A percentile compares a stretch with the other conserved stretches of the same genome.
phyloP scores from a whole-genome alignment of 2,797 vertebrate species.

The Danio kyathit region DNA sequence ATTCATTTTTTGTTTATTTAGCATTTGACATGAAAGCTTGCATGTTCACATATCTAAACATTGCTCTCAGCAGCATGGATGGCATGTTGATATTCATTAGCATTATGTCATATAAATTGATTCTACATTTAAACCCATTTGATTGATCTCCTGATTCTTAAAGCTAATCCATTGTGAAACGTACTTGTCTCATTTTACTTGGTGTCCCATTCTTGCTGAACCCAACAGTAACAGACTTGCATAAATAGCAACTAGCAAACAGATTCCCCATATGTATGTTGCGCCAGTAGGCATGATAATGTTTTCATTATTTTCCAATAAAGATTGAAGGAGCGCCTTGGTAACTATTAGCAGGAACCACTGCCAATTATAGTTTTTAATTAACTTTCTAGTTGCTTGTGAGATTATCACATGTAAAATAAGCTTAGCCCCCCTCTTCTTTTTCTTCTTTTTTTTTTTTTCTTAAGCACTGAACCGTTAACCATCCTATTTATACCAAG shows the following conservation, averaged over 20 bases:
- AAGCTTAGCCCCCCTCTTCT: slow-evolving; percentile 76
- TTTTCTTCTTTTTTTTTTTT: slow-evolving; percentile 71
- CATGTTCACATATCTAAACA: too few species aligned
- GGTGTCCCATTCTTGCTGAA: background rate
- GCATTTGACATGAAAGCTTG: too few species aligned
- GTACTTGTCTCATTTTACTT: background rate
- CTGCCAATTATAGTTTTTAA: slow-evolving; percentile 88
- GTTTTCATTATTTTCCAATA: slow-evolving; percentile 78
- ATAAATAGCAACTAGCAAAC: slow-evolving; percentile 32
- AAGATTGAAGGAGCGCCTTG: slow-evolving; percentile 76
- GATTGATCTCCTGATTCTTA: background rate
- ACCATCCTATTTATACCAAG: slow-evolving; percentile 84
- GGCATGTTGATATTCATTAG: too few species aligned
- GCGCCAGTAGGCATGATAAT: slow-evolving; percentile 73
- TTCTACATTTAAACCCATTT: background rate
- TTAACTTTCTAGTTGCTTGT: slow-evolving; percentile 85
- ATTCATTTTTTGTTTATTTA: too few species aligned
- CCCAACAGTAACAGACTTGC: slow-evolving; percentile 20
- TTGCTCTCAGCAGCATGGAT: too few species aligned
- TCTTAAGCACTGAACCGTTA: slow-evolving; percentile 81
- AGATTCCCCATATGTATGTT: slow-evolving; percentile 53
- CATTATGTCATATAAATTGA: too few species aligned
- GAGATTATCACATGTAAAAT: slow-evolving; percentile 86
- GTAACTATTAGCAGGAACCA: slow-evolving; percentile 81
- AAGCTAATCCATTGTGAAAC: background rate